Percentiles rank a stretch among this genome's conserved stretches.
phyloP scores from a whole-genome alignment of 1,140 invertebrate species.

The Drosophila truncata region DNA sequence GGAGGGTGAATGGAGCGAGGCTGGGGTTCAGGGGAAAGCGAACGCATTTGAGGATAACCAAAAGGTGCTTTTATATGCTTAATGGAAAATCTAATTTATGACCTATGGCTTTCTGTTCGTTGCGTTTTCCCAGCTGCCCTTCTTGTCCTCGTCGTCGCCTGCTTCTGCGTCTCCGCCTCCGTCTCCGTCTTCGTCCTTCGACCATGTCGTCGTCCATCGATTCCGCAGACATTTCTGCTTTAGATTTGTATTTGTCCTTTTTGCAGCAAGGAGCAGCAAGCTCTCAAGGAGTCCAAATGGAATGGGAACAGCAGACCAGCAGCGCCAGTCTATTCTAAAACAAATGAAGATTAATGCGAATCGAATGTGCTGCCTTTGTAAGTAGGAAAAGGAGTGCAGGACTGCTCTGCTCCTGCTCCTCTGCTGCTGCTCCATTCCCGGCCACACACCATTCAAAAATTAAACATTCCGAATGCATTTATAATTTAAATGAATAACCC shows the following conservation, averaged over 20 bases:
- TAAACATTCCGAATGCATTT: slow-evolving; percentile 83
- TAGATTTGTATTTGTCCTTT: slow-evolving; percentile 82
- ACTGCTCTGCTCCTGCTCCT: not conserved
- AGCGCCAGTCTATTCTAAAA: slow-evolving; percentile 79
- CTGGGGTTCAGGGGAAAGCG: not conserved
- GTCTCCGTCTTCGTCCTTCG: slow-evolving; percentile 10
- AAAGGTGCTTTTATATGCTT: slow-evolving; percentile 84
- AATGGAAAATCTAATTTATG: slow-evolving; percentile 84
- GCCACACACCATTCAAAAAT: slow-evolving; percentile 78
- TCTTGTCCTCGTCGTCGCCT: not conserved
- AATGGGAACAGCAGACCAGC: slow-evolving; percentile 32
- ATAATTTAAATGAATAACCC: slow-evolving; percentile 84
- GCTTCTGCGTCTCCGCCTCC: not conserved
- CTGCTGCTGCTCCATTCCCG: slow-evolving; percentile 31
- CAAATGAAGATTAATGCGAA: slow-evolving; percentile 84
- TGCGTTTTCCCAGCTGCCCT: slow-evolving; percentile 69
- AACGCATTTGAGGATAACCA: slow-evolving; percentile 84
- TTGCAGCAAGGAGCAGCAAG: slow-evolving; percentile 54
- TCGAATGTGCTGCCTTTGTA: slow-evolving; percentile 80
- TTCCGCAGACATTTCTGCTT: slow-evolving; percentile 79
- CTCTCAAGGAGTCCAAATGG: slow-evolving; percentile 18
- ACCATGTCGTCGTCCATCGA: slow-evolving; percentile 58
- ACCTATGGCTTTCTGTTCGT: slow-evolving; percentile 83
- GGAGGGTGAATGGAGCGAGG: not conserved
- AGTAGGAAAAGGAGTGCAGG: slow-evolving; percentile 72